A percentile compares a stretch with the other conserved stretches of the same genome.
These are phyloP conservation scores for Nysson spinosus DNA, from an alignment of 2,888 invertebrate species.

Conservation along the genomic window DNA sequence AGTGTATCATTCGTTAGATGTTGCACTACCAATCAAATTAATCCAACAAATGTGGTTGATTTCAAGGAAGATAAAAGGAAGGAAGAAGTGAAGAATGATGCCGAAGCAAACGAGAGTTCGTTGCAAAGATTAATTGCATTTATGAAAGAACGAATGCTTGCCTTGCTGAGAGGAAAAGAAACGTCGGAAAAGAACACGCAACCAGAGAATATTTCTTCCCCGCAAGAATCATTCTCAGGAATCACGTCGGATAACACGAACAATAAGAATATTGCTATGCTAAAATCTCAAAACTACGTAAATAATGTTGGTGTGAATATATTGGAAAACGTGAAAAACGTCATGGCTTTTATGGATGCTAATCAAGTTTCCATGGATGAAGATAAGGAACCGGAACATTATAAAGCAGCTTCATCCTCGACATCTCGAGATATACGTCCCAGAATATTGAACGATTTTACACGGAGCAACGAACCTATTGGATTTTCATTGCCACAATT, in stretches of 20 bases:
- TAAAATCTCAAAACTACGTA: background rate
- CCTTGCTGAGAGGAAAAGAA: background rate
- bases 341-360: background rate
- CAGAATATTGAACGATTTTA: too few species aligned
- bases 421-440: too few species aligned
- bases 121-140: background rate
- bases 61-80: background rate
- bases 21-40: background rate
- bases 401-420: too few species aligned
- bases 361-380: background rate
- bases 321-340: background rate
- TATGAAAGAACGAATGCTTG: background rate
- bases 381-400: background rate
- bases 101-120: background rate
- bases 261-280: background rate
- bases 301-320: background rate
- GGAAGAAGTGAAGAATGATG: background rate
- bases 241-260: background rate
- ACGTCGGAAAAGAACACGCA: background rate
- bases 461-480: too few species aligned
- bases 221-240: too few species aligned
- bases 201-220: too few species aligned
- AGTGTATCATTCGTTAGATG: conserved; percentile 10
- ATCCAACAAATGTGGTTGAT: background rate
- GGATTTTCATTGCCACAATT: too few species aligned